Evolutionary conservation across 1,140 invertebrate species (phyloP).

Genomic region (Ditylenchus dipsaci): DNA sequence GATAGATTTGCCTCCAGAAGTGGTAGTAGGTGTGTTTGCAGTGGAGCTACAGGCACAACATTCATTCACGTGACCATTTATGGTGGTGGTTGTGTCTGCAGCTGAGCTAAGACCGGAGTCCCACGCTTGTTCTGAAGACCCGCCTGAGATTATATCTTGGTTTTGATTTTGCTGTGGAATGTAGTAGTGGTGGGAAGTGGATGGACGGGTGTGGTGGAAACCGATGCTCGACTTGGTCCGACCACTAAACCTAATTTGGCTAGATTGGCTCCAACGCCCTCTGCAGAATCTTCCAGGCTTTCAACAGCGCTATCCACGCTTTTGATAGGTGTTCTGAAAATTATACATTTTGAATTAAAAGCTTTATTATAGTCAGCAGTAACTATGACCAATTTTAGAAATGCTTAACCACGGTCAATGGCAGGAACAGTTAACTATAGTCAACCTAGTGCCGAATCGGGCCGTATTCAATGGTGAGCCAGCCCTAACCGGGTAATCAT

Average conservation of each 20-base stretch:
- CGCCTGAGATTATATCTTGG: slow-evolving; percentile 3
- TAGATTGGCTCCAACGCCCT: background rate
- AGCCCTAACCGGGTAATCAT: too few relatives aligned
- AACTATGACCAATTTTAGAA: background rate
- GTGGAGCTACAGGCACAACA: slow-evolving; percentile 5
- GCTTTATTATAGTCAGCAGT: background rate
- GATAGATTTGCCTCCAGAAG: background rate
- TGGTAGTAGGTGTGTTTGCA: background rate
- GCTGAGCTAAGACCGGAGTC: slow-evolving; percentile 45
- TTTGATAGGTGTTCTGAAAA: slow-evolving; percentile 41
- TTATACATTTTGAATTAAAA: slow-evolving; percentile 14
- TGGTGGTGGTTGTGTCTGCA: slow-evolving; percentile 32
- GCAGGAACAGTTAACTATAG: too few relatives aligned
- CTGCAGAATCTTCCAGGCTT: slow-evolving; percentile 16
- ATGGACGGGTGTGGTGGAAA: background rate
- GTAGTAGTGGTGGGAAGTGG: background rate
- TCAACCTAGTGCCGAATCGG: too few relatives aligned
- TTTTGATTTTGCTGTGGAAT: background rate
- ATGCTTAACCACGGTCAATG: too few relatives aligned
- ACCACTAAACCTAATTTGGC: too few relatives aligned
- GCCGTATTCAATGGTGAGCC: too few relatives aligned
- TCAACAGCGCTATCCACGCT: slow-evolving; percentile 51
- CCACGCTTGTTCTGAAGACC: slow-evolving; percentile 29
- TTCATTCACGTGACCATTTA: background rate
- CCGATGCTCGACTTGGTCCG: background rate